Percentiles rank a stretch among this genome's conserved stretches.
Evolutionary conservation across 2,888 invertebrate species (phyloP).

Genomic region (Phengaris arion): DNA sequence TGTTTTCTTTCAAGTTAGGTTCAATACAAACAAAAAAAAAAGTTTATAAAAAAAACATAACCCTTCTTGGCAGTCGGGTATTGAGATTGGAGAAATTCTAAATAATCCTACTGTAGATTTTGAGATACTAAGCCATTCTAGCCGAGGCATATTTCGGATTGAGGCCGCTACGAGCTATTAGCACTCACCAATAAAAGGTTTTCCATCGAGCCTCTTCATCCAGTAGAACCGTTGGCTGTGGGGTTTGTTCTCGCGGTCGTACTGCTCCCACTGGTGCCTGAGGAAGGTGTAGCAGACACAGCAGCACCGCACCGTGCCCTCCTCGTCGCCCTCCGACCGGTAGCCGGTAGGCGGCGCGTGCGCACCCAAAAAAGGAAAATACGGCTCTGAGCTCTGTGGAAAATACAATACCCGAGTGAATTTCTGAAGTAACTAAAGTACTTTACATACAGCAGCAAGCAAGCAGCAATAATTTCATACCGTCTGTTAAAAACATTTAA

Average conservation of each 20-base stretch:
- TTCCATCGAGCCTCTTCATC: conserved; percentile 94
- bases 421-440: not conserved
- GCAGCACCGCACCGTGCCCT: conserved; percentile 85
- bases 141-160: no score
- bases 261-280: conserved; percentile 94
- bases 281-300: conserved; percentile 92
- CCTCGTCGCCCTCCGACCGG: conserved; percentile 70
- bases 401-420: not conserved
- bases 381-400: conserved; percentile 82
- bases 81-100: no score
- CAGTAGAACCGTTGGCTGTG: conserved; percentile 94
- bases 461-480: not conserved
- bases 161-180: not conserved
- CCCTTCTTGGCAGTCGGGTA: no score
- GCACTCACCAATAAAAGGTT: conserved; percentile 86
- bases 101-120: no score
- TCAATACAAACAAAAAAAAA: no score
- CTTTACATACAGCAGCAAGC: not conserved
- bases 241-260: conserved; percentile 91
- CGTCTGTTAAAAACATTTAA: no score
- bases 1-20: not conserved
- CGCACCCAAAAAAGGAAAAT: conserved; percentile 94
- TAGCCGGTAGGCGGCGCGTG: conserved; percentile 93
- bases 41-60: no score
- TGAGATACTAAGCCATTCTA: no score